A percentile compares a stretch with the other conserved stretches of the same genome.
Conservation (phyloP, 2,113 vertebrate genomes). For the Arizona elegans region DNA sequence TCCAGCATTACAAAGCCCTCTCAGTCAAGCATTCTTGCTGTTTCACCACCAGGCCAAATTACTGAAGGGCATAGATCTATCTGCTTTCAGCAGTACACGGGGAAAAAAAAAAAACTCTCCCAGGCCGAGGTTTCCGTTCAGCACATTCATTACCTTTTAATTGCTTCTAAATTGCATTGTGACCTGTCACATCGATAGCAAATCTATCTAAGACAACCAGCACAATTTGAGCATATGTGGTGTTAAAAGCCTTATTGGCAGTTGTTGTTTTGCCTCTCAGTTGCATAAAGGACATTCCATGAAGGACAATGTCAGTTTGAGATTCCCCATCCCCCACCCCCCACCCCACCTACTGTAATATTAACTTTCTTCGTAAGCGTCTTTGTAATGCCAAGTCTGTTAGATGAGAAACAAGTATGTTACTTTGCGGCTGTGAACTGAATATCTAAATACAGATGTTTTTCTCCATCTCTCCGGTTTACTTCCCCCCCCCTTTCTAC, state of each 20-base stretch:
- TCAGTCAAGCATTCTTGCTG: constrained; percentile 36
- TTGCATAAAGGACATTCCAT: constrained; percentile 44
- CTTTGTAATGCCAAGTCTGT: constrained; percentile 51
- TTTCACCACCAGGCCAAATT: constrained; percentile 58
- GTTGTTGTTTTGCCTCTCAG: constrained; percentile 45
- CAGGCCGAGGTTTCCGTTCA: constrained; percentile 81
- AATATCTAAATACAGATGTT: background rate
- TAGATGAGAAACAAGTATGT: constrained; percentile 45
- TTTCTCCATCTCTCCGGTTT: background rate
- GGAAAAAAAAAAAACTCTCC: constrained; percentile 67
- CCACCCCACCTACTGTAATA: background rate
- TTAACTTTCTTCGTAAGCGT: constrained; percentile 36
- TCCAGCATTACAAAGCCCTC: constrained; percentile 46
- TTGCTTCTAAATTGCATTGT: constrained; percentile 90
- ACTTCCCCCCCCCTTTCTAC: background rate
- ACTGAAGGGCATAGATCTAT: constrained; percentile 70
- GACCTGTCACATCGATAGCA: constrained; percentile 80
- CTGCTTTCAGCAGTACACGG: constrained; percentile 60
- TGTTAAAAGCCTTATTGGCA: constrained; percentile 45
- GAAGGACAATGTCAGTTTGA: constrained; percentile 45
- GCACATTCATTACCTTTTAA: constrained; percentile 90
- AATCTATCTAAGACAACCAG: constrained; percentile 71
- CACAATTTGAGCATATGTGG: constrained; percentile 42
- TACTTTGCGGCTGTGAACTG: constrained; percentile 16
- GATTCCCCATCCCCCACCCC: background rate